phyloP scores from a whole-genome alignment of 2,888 invertebrate species.

The Julus scandinavius region DNA sequence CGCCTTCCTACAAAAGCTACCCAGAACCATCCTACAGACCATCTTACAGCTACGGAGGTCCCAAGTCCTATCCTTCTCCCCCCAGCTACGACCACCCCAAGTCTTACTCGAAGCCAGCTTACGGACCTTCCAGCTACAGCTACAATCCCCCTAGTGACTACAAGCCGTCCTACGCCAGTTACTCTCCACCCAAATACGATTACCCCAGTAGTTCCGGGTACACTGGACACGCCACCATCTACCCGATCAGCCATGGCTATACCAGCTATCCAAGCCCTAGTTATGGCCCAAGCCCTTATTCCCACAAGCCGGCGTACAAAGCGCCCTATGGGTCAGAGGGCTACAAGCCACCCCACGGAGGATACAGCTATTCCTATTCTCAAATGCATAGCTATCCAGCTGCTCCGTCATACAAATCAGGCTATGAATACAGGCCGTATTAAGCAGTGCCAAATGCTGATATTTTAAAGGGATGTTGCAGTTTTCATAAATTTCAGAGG shows the following conservation, averaged over 20 bases:
- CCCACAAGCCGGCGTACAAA: not conserved
- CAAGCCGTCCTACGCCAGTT: not conserved
- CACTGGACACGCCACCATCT: constrained; percentile 6
- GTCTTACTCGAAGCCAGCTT: not conserved
- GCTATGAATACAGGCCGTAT: constrained; percentile 7
- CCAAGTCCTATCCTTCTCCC: not conserved
- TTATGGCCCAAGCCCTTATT: not conserved
- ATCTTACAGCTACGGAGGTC: constrained; percentile 21
- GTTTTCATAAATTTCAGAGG: no score
- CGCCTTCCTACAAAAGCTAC: not conserved
- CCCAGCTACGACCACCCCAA: not conserved
- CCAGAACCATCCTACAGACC: not conserved
- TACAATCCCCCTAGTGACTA: not conserved
- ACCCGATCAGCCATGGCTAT: not conserved
- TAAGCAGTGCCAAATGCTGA: not conserved
- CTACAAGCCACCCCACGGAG: not conserved
- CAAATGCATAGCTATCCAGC: constrained; percentile 8
- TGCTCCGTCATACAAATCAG: not conserved
- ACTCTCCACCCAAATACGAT: not conserved
- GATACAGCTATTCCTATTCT: constrained; percentile 15
- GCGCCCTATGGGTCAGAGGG: not conserved
- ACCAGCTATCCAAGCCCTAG: not conserved
- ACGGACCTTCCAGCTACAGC: constrained; percentile 28
- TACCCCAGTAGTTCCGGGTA: not conserved
- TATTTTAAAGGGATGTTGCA: not conserved